Conservation (phyloP, 2,888 invertebrate genomes). For the Alentia gelatinosa region DNA sequence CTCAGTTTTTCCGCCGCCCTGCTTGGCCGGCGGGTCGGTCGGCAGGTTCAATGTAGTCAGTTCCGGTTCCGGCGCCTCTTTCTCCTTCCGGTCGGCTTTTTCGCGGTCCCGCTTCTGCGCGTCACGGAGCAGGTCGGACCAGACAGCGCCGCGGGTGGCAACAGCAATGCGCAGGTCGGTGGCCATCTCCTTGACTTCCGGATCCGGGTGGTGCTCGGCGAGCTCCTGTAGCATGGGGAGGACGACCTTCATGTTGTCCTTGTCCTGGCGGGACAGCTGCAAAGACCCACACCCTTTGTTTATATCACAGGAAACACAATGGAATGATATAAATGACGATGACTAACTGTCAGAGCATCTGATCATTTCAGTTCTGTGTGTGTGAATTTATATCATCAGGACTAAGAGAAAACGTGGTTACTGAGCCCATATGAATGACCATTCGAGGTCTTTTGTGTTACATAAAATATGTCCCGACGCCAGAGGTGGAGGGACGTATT, state of each 20-base stretch:
- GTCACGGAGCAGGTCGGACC: conserved; percentile 65
- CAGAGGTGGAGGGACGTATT: too few species aligned
- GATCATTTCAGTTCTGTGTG: too few species aligned
- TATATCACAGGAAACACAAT: not conserved
- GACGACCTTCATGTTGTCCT: conserved; percentile 69
- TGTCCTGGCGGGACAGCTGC: conserved; percentile 65
- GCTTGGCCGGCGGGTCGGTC: not conserved
- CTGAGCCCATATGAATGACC: too few species aligned
- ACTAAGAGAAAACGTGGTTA: too few species aligned
- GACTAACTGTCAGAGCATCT: too few species aligned
- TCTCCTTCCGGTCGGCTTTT: not conserved
- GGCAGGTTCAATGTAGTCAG: not conserved
- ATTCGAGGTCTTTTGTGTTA: too few species aligned
- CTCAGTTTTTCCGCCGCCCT: not conserved
- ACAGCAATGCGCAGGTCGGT: conserved; percentile 77
- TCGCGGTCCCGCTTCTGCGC: not conserved
- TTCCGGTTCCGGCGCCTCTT: not conserved
- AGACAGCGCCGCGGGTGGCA: conserved; percentile 77
- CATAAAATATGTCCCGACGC: too few species aligned
- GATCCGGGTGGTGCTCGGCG: conserved; percentile 68
- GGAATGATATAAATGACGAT: too few species aligned
- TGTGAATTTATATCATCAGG: too few species aligned
- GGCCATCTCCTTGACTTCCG: conserved; percentile 76
- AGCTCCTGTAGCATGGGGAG: conserved; percentile 74
- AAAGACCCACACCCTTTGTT: too few species aligned